phyloP scores from a whole-genome alignment of 30 jellyfish, hydroid and myxozoan genomes.

The Catostylus mosaicus region DNA sequence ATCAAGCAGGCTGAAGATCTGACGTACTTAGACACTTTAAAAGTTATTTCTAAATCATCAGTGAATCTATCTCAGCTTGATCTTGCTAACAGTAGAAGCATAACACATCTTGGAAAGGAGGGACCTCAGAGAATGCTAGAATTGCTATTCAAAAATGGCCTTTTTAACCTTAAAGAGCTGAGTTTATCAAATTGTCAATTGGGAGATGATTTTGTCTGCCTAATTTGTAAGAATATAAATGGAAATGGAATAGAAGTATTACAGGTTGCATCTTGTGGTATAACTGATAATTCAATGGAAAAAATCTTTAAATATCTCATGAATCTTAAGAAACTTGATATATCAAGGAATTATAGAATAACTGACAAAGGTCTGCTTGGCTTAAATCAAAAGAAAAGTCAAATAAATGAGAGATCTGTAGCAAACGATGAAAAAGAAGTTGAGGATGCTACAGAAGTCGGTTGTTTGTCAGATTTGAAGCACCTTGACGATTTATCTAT shows the following conservation, averaged over 20 bases:
- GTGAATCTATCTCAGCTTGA: not conserved
- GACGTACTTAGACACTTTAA: not conserved
- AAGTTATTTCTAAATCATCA: not conserved
- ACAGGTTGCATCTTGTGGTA: slow-evolving; percentile 13
- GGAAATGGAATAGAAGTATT: not conserved
- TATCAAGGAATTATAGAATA: slow-evolving; percentile 23
- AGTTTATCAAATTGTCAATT: slow-evolving; percentile 23
- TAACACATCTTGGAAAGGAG: not conserved
- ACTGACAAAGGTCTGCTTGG: slow-evolving; percentile 18
- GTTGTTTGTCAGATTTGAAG: slow-evolving; percentile 12
- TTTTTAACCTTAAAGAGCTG: not conserved
- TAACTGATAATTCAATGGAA: slow-evolving; percentile 15
- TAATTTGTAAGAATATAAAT: not conserved
- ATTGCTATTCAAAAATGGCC: not conserved
- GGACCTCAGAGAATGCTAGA: not conserved
- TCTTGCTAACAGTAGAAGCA: not conserved
- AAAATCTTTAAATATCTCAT: not conserved
- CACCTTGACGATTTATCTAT: slow-evolving; percentile 20
- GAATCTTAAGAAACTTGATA: slow-evolving; percentile 25
- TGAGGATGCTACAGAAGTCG: not conserved
- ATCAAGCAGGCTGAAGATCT: not conserved
- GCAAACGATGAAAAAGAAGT: not conserved
- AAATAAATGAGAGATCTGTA: not conserved
- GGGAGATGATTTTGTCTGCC: not conserved
- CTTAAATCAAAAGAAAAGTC: not conserved